Percentiles rank a stretch among this genome's conserved stretches.
Evolutionary conservation across 2,888 invertebrate genomes (phyloP).

Genomic region (Villa cingulata): DNA sequence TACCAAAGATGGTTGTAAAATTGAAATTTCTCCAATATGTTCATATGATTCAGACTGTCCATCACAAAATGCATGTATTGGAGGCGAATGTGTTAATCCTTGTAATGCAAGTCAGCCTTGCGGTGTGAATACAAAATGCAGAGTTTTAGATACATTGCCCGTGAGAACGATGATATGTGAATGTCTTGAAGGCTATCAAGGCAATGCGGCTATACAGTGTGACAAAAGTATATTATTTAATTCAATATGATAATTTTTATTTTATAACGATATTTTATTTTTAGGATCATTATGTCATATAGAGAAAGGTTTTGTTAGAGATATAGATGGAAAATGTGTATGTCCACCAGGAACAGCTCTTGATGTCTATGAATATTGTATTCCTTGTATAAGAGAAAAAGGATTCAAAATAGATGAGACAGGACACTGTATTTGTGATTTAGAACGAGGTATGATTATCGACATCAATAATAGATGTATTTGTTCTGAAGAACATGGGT

Average conservation of each 20-base stretch:
- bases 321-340: conserved; percentile 50
- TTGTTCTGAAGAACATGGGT: conserved; percentile 55
- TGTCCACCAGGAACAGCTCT: conserved; percentile 67
- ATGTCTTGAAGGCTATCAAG: conserved; percentile 72
- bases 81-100: conserved; percentile 69
- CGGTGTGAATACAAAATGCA: conserved; percentile 65
- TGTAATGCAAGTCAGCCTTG: conserved; percentile 68
- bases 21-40: conserved; percentile 49
- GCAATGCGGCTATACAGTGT: conserved; percentile 74
- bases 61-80: conserved; percentile 68
- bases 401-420: conserved; percentile 63
- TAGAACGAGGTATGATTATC: conserved; percentile 61
- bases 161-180: conserved; percentile 81
- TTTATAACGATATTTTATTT: conserved; percentile 20
- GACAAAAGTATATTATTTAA: conserved; percentile 57
- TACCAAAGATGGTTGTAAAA: conserved; percentile 48
- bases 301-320: conserved; percentile 52
- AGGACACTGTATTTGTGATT: conserved; percentile 70
- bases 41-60: conserved; percentile 70
- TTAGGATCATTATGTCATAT: conserved; percentile 47
- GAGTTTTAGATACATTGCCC: conserved; percentile 65
- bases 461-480: conserved; percentile 66
- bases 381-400: conserved; percentile 53
- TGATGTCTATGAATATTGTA: conserved; percentile 63
- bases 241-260: conserved; percentile 21